Conservation (phyloP, 2,113 vertebrate genomes). For the Ariopsis seemanni region DNA sequence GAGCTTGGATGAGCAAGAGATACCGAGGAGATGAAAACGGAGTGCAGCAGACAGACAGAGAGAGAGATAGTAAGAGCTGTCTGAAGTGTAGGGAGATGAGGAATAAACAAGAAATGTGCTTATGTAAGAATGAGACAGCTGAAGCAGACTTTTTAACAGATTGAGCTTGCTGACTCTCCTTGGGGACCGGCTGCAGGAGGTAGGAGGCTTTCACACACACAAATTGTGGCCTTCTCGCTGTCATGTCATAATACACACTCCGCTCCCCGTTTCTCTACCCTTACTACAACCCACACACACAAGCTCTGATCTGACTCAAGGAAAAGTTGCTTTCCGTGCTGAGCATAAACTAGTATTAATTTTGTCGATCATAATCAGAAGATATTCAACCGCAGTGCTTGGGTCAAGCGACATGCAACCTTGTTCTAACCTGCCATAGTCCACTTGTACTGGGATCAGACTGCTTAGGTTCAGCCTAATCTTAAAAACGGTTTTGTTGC, state of each 20-base stretch:
- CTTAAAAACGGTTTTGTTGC: too few relatives aligned
- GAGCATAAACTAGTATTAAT: background rate
- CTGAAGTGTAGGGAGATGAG: background rate
- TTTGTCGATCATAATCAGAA: background rate
- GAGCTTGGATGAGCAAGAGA: conserved; percentile 2
- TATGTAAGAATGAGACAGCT: conserved; percentile 40
- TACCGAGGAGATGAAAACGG: background rate
- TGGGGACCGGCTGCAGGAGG: conserved; percentile 66
- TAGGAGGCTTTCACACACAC: conserved; percentile 58
- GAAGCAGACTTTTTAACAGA: conserved; percentile 66
- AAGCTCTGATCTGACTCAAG: conserved; percentile 22
- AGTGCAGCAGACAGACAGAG: background rate
- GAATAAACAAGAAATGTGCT: conserved; percentile 15
- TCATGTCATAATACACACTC: background rate
- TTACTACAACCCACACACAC: conserved; percentile 17
- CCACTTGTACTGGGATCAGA: background rate
- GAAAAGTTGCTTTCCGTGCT: background rate
- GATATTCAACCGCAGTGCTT: background rate
- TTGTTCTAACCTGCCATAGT: background rate
- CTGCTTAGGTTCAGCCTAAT: too few relatives aligned
- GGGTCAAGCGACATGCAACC: background rate
- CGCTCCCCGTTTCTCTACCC: conserved; percentile 2
- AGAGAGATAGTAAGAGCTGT: background rate
- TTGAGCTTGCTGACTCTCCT: conserved; percentile 70
- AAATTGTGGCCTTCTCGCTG: conserved; percentile 42